Conservation (phyloP, 2,888 invertebrate species). For the Platynereis dumerilii region DNA sequence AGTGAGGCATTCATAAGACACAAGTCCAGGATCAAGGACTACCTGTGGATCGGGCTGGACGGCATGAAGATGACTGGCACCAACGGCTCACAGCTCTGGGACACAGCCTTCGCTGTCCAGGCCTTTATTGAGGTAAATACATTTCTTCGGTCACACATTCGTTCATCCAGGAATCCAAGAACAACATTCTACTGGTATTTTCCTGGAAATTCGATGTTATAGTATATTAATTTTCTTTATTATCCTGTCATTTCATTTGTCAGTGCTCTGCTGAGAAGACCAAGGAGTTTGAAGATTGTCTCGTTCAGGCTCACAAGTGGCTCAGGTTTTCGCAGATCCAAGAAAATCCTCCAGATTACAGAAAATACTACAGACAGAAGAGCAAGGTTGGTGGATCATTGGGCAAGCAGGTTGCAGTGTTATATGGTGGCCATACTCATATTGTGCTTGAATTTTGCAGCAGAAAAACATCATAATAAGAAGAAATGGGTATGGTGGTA, state of each 20-base stretch:
- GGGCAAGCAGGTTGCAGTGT: too few species aligned
- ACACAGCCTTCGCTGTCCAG: slow-evolving; percentile 49
- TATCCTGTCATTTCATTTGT: too few species aligned
- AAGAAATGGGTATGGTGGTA: too few species aligned
- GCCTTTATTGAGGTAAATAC: slow-evolving; percentile 46
- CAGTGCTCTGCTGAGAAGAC: slow-evolving; percentile 2
- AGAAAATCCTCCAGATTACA: slow-evolving; percentile 45
- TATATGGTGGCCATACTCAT: too few species aligned
- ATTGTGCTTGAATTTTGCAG: too few species aligned
- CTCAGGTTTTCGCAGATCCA: slow-evolving; percentile 46
- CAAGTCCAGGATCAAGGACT: slow-evolving; percentile 47
- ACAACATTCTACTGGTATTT: too few species aligned
- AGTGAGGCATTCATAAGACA: slow-evolving; percentile 43
- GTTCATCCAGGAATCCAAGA: too few species aligned
- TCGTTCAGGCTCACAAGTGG: slow-evolving; percentile 43
- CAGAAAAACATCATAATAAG: too few species aligned
- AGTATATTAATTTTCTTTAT: too few species aligned
- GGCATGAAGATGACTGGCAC: slow-evolving; percentile 58
- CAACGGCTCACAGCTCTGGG: slow-evolving; percentile 58
- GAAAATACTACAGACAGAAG: slow-evolving; percentile 52
- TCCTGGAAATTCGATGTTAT: too few species aligned
- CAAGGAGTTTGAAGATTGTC: slow-evolving; percentile 36
- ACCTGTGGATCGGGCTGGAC: slow-evolving; percentile 49
- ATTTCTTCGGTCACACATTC: too few species aligned
- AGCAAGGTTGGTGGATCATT: too few species aligned